Percentiles rank a stretch among this genome's conserved stretches.
phyloP scores from a whole-genome alignment of 2,797 vertebrate species.

The Melanogrammus aeglefinus region DNA sequence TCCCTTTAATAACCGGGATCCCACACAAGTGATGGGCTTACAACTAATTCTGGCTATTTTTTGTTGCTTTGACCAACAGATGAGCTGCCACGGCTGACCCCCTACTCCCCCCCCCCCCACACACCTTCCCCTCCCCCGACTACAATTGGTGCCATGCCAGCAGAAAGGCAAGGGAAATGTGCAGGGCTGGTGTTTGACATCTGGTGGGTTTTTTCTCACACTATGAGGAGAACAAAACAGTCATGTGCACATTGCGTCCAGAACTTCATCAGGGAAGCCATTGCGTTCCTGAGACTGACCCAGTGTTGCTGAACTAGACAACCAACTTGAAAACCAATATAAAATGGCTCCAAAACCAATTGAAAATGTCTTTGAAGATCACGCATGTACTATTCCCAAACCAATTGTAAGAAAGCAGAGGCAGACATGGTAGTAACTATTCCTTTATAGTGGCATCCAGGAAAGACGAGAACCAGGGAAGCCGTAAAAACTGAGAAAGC shows the following conservation, averaged over 20 bases:
- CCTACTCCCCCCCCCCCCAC: background rate
- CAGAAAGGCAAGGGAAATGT: background rate
- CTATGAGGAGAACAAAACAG: conserved; percentile 24
- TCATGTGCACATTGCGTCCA: background rate
- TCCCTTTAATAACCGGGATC: background rate
- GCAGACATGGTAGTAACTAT: no score
- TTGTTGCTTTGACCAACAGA: conserved; percentile 25
- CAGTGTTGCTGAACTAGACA: conserved; percentile 51
- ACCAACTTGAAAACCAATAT: background rate
- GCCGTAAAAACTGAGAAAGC: no score
- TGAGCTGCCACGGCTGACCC: background rate
- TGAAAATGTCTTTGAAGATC: no score
- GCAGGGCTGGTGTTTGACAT: background rate
- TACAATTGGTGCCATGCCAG: background rate
- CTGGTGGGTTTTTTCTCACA: background rate
- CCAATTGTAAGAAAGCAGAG: no score
- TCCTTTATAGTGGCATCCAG: no score
- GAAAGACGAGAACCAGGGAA: no score
- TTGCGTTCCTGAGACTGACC: conserved; percentile 16
- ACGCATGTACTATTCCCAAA: no score
- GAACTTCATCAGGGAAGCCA: no score
- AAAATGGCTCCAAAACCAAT: no score
- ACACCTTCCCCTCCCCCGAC: background rate
- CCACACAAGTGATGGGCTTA: background rate
- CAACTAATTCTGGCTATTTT: background rate